phyloP scores from a whole-genome alignment of 2,797 vertebrate genomes.

The Aldrovandia affinis region DNA sequence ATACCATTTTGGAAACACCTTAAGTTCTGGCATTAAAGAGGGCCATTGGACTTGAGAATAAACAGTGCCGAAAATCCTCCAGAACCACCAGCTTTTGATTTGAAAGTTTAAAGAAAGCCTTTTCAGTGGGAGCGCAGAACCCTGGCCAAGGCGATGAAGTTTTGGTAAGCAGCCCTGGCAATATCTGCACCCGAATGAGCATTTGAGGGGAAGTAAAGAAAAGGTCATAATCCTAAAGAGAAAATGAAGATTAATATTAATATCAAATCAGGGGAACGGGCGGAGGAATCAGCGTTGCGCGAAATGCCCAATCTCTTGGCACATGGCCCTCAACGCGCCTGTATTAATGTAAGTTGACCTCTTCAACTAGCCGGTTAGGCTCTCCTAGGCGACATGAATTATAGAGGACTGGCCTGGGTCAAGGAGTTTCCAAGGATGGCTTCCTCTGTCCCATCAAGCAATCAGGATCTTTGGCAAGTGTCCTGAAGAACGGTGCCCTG shows the following conservation, averaged over 20 bases:
- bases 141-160: not conserved
- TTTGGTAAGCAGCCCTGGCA: not conserved
- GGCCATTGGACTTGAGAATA: slow-evolving; percentile 61
- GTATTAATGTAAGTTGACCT: slow-evolving; percentile 81
- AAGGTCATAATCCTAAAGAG: slow-evolving; percentile 36
- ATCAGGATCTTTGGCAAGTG: slow-evolving; percentile 55
- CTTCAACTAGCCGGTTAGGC: slow-evolving; percentile 72
- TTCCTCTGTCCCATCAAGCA: slow-evolving; percentile 29
- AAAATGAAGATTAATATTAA: slow-evolving; percentile 90
- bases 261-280: slow-evolving; percentile 83
- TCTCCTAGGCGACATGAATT: slow-evolving; percentile 82
- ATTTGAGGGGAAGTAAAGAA: slow-evolving; percentile 25
- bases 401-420: slow-evolving; percentile 79
- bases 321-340: slow-evolving; percentile 53
- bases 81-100: slow-evolving; percentile 25
- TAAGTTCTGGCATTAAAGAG: slow-evolving; percentile 15
- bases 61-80: slow-evolving; percentile 47
- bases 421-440: slow-evolving; percentile 53
- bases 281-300: slow-evolving; percentile 85
- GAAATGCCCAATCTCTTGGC: slow-evolving; percentile 88
- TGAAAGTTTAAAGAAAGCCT: slow-evolving; percentile 18
- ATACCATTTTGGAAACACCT: slow-evolving; percentile 35
- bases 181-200: slow-evolving; percentile 22
- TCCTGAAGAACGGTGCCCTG: slow-evolving; percentile 61
- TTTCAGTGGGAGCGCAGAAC: not conserved